A percentile compares a stretch with the other conserved stretches of the same genome.
These are phyloP conservation scores for Danio kyathit DNA, from an alignment of 2,797 vertebrate genomes.

Conservation along the genomic window DNA sequence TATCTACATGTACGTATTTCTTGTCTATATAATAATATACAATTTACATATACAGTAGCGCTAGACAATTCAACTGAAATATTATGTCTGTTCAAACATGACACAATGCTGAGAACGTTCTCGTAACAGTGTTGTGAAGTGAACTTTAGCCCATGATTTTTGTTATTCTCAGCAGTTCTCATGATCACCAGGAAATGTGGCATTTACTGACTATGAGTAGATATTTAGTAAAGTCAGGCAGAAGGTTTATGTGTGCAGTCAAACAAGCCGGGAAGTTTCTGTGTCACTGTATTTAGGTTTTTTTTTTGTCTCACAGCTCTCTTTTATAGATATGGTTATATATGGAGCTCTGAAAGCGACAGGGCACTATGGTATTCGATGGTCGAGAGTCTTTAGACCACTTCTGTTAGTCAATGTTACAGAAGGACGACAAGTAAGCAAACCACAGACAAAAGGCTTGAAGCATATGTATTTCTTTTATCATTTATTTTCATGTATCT, in stretches of 20 bases:
- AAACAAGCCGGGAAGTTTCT: background rate
- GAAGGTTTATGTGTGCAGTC: background rate
- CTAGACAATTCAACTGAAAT: background rate
- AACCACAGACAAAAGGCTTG: background rate
- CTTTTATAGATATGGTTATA: constrained; percentile 85
- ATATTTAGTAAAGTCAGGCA: constrained; percentile 1
- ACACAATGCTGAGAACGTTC: constrained; percentile 64
- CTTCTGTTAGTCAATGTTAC: constrained; percentile 92
- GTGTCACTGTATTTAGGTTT: constrained; percentile 18
- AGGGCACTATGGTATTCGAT: constrained; percentile 76
- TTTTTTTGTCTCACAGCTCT: constrained; percentile 76
- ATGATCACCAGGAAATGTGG: constrained; percentile 23
- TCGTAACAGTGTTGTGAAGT: constrained; percentile 66
- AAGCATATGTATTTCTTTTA: background rate
- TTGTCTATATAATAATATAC: background rate
- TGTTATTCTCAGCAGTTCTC: constrained; percentile 67
- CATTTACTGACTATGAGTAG: background rate
- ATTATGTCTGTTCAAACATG: constrained; percentile 7
- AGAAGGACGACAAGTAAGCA: constrained; percentile 89
- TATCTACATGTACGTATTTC: background rate
- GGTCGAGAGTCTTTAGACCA: constrained; percentile 88
- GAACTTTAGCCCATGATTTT: constrained; percentile 62
- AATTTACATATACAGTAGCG: background rate
- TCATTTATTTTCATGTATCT: background rate
- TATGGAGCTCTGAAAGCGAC: constrained; percentile 80